Base-by-base conservation (phyloP, 2,888 invertebrate species). In the Dasypogon diadema region DNA sequence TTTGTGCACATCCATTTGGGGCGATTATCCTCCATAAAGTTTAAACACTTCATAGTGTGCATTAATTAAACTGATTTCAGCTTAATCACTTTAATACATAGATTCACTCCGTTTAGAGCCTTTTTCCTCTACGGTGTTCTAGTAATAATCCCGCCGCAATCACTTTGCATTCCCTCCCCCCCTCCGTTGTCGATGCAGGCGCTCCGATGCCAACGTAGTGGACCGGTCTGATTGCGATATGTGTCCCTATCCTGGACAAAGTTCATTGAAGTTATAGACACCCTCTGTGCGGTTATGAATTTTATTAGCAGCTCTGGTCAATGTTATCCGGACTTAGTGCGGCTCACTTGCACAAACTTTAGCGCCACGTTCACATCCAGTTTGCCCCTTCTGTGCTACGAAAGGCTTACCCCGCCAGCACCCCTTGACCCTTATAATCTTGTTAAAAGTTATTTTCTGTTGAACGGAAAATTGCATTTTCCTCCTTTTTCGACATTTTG, bases 51-150 rank as follows among this genome's bases (percentile, higher is more conserved):
- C 55, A 58, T 24, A 58, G 56, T 34, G 14, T 73, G 58, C 73
- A 73, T 73, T 73, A 73, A 73, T 58, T 73, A 73, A 73, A 73
- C 22, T 73, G 73, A 73, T 73, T 73, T 73, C 56, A 55, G 58
- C 24, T 58, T 73, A 73, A 73, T 73, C 73, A 73, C 73, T 58
- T 73, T 73, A 56, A 58, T 46, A 58, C 58, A 73, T 73, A 58
- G 46, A 56, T 58, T 34, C 72, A 54, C n/a, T n/a, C 54, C 72
- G 42, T 46, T 70, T 54, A 54, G 70, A 18, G 70, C 65, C 48
- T 54, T 70, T 70, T 70, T 34, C 54, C 37, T 30, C 16, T 14
- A 58, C 65, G 4, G 34, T 2, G 2, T 21, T 5, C 22, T 12
- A 16, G 37, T 70, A 54, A 34, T 70, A 54, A 70, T 70, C 54